These are phyloP conservation scores for Thelaira solivaga DNA, from an alignment of 2,888 invertebrate genomes.

Conservation along the genomic window DNA sequence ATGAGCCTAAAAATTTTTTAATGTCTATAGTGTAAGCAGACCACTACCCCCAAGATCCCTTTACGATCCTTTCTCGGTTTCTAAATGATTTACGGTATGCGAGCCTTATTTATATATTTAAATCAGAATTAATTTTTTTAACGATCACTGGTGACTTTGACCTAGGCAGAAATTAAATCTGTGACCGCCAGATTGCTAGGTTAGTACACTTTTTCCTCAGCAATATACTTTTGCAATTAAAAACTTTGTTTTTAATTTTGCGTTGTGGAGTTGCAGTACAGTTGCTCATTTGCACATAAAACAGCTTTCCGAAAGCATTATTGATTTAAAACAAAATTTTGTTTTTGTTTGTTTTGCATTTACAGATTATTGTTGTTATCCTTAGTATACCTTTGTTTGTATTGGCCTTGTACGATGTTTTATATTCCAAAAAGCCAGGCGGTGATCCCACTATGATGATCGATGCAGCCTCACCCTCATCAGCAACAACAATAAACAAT, in stretches of 20 bases:
- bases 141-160: no score
- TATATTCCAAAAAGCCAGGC: slow-evolving; percentile 85
- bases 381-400: slow-evolving; percentile 86
- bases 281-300: not conserved
- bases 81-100: no score
- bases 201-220: no score
- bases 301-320: not conserved
- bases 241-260: not conserved
- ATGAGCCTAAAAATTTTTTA: not conserved
- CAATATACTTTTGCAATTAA: not conserved
- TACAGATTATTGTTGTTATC: slow-evolving; percentile 86
- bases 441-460: slow-evolving; percentile 87
- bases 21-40: no score
- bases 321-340: not conserved
- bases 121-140: no score
- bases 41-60: no score
- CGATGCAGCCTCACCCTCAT: slow-evolving; percentile 78
- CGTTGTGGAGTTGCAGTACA: no score
- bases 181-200: no score
- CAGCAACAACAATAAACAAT: slow-evolving; percentile 89
- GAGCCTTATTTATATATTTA: no score
- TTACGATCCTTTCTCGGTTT: no score
- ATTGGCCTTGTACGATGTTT: slow-evolving; percentile 87
- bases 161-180: no score
- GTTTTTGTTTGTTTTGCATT: slow-evolving; percentile 68